A percentile compares a stretch with the other conserved stretches of the same genome.
Conservation (phyloP, 1,140 invertebrate species). For the Laupala kohalensis region DNA sequence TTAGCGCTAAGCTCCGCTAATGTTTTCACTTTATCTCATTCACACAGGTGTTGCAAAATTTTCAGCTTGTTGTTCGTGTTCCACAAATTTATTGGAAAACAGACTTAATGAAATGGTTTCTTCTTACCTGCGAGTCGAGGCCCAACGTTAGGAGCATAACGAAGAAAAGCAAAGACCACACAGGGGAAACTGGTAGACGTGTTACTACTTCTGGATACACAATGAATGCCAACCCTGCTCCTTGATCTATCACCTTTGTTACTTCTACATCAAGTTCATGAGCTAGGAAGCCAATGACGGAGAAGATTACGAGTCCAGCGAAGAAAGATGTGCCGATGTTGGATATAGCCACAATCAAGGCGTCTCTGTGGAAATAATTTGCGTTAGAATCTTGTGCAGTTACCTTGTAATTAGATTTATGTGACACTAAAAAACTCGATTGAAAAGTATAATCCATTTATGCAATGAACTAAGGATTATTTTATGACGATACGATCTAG, state of each 20-base stretch:
- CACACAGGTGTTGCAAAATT: no score
- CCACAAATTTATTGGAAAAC: background rate
- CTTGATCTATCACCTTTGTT: slow-evolving; percentile 56
- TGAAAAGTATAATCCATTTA: no score
- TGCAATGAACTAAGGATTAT: no score
- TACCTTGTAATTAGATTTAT: no score
- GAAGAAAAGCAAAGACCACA: slow-evolving; percentile 80
- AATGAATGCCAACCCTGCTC: slow-evolving; percentile 71
- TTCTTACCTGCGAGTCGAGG: slow-evolving; percentile 54
- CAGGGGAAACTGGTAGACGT: slow-evolving; percentile 59
- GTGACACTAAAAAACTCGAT: no score
- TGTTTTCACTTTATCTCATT: no score
- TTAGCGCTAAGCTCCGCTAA: no score
- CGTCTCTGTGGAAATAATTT: slow-evolving; percentile 35
- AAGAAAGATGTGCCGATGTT: slow-evolving; percentile 68
- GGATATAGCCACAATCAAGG: slow-evolving; percentile 58
- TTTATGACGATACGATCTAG: no score
- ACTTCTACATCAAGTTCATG: slow-evolving; percentile 57
- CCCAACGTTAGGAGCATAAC: slow-evolving; percentile 67
- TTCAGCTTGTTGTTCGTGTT: no score
- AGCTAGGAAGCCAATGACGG: slow-evolving; percentile 63
- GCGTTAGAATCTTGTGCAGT: no score
- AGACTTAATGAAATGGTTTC: no score
- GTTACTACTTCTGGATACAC: slow-evolving; percentile 78
- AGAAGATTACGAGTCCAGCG: slow-evolving; percentile 64